These are phyloP conservation scores for Acrobasis consociella DNA, from an alignment of 2,888 invertebrate species.

Conservation along the genomic window DNA sequence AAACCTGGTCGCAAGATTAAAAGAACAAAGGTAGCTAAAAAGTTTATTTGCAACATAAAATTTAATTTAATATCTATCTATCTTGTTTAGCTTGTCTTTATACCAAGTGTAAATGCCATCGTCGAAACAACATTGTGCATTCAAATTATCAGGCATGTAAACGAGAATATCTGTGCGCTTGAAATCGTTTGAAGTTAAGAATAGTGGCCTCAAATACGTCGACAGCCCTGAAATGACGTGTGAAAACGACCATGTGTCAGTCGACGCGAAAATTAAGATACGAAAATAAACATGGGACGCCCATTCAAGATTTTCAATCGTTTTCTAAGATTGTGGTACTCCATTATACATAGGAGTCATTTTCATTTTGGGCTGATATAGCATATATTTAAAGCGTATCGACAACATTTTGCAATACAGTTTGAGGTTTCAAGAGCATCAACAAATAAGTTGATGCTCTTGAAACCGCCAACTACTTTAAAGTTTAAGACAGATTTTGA, in stretches of 20 bases:
- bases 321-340: neutral
- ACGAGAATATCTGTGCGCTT: conserved; percentile 7
- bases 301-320: conserved; percentile 9
- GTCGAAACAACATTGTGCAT: neutral
- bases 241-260: conserved; percentile 4
- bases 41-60: too few species aligned
- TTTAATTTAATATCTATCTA: too few species aligned
- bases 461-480: too few species aligned
- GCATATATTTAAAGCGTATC: too few species aligned
- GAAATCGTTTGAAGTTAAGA: conserved; percentile 14
- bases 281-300: conserved; percentile 3
- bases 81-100: too few species aligned
- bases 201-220: conserved; percentile 17
- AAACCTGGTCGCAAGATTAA: too few species aligned
- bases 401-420: too few species aligned
- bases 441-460: too few species aligned
- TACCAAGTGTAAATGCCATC: neutral
- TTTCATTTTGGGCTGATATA: neutral
- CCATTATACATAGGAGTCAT: neutral
- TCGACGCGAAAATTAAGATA: conserved; percentile 11
- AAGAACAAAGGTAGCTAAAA: too few species aligned
- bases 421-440: too few species aligned
- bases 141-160: neutral
- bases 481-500: too few species aligned
- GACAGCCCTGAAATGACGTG: conserved; percentile 7